Evolutionary conservation across 2,888 invertebrate species (phyloP), one percentile per base, ranked within the genome.

Genomic region (Phengaris alcon): DNA sequence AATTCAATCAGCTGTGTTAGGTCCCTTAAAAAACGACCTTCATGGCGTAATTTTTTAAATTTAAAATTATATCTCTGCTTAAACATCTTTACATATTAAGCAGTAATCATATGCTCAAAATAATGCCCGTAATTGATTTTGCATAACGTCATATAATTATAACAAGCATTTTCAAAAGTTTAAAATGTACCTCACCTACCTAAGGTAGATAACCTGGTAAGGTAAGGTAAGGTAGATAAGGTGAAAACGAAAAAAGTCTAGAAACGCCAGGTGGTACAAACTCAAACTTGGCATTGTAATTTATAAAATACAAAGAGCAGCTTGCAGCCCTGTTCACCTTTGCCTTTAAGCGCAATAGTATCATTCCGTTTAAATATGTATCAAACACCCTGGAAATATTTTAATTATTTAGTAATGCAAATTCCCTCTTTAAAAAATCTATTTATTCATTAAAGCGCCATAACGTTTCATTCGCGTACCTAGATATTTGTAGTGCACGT

Each of bases 321-420:
- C 79, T 79, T 79, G 79, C 79, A 76, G 68, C 76, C 78, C 76
- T 64, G 78, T 78, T 79, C 76, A 76, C 76, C 77, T 78, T 79
- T 73, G 75, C 75, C 77, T 74, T 79, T 78, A 76, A 76, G 77
- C 68, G 74, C 77, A 75, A 78, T 74, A 35, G 72, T 72, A 72
- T 51, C 12, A 72, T 51, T 12, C 52, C 22, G 10, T 72, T 54
- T 52, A 72, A 72, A 69, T 52, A 72, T 22, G 72, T 72, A 22
- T 54, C 72, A 72, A 72, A 44, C 12, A 35, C 22, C 35, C 64
- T 64, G 12, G 52, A 54, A 72, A 13, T 52, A 54, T 35, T 72
- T 72, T 10, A 35, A 52, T 22, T 70, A 52, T 69, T n/a, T 10
- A 35, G 44, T 8, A 48, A 46, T 48, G 48, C 8, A n/a, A 9